Base-by-base conservation (phyloP, 2,113 vertebrate species). In the Seriola quinqueradiata region DNA sequence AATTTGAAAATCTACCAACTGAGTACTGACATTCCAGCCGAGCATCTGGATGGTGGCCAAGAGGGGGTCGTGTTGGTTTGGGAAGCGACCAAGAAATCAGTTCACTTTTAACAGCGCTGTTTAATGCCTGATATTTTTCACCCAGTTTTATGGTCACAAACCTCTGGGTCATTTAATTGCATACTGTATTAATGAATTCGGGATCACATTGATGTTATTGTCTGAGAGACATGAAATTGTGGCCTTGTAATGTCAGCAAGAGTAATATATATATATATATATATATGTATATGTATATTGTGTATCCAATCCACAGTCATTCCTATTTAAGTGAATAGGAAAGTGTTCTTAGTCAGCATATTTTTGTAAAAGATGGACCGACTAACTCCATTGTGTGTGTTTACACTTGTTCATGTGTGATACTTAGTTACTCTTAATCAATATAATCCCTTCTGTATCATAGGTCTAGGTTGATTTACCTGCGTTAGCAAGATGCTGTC, bases 401-500 rank as follows among this genome's bases (percentile, higher is more conserved):
- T 69, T 67, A 21, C 13, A 61, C 25, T 54, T 52, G 1, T 38
- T 14, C 10, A 12, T 40, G 32, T 3, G 3, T 38, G n/a, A 6
- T 36, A 4, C 9, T 44, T 3, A 23, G 28, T 61, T 76, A 3
- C 13, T 44, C 12, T 3, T 66, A 54, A 79, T 81, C 28, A 71
- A 23, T 61, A 58, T n/a, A 40, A 46, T 50, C 5, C 25, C 4
- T 25, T 7, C 21, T 55, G 17, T 54, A 23, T 38, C 42, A 46
- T 10, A 23, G 2, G 10, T 52, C 7, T 25, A 14, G 48, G 34
- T 46, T 3, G n/a, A 14, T 50, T 77, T 90, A 97, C 96, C 96
- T 97, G 96, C 3, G 95, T 96, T 8, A 97, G 97, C 81, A 97
- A 92, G 82, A 97, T 96, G 82, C 92, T 97, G 70, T 97, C 94